Percentiles rank a stretch among this genome's conserved stretches.
phyloP scores from a whole-genome alignment of 2,113 vertebrate genomes.

The Microtus richardsoni region DNA sequence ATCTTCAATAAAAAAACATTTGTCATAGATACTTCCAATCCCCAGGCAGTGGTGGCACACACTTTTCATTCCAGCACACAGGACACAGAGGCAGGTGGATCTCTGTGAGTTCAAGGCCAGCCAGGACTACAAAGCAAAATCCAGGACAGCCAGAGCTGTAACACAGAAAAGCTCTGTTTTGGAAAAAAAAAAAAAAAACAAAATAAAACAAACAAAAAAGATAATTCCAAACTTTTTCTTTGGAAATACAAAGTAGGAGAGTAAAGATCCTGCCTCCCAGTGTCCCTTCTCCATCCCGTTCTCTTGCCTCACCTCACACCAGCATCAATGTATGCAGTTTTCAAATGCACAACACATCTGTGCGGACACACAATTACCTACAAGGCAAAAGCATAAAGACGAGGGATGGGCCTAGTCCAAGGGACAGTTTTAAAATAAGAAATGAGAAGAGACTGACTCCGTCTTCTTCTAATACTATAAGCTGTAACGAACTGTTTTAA shows the following conservation, averaged over 20 bases:
- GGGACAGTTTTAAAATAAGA: slow-evolving; percentile 8
- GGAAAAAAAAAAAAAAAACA: not conserved
- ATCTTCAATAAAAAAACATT: not conserved
- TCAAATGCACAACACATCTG: not conserved
- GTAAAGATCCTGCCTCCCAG: not conserved
- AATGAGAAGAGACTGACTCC: not conserved
- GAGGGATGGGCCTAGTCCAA: not conserved
- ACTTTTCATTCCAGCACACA: not conserved
- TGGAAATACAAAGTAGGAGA: not conserved
- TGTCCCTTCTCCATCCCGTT: not conserved
- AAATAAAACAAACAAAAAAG: not conserved
- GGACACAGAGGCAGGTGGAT: not conserved
- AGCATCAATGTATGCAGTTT: not conserved
- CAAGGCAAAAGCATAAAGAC: not conserved
- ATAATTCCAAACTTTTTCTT: not conserved
- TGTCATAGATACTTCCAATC: not conserved
- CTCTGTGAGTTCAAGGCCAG: not conserved
- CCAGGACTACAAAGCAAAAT: not conserved
- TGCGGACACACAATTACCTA: not conserved
- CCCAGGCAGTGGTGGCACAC: not conserved
- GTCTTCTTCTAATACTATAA: not conserved
- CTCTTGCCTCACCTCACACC: not conserved
- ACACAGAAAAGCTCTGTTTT: not conserved
- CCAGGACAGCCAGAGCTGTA: not conserved
- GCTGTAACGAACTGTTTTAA: not conserved